Evolutionary conservation across 2,888 invertebrate genomes (phyloP).

Genomic region (Lysandra coridon): DNA sequence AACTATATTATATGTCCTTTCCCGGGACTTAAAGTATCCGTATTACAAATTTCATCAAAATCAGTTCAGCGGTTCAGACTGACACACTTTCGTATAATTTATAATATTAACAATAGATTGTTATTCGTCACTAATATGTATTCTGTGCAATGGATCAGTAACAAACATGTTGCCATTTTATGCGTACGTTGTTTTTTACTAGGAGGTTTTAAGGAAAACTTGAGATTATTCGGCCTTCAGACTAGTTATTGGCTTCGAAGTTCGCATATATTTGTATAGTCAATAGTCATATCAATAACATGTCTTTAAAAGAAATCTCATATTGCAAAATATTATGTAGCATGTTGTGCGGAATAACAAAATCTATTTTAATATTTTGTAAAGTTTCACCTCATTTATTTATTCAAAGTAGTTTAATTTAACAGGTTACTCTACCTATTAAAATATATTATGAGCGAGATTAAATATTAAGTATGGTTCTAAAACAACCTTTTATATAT

Average conservation of each 20-base stretch:
- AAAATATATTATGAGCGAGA: too few relatives aligned
- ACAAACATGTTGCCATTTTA: constrained; percentile 2
- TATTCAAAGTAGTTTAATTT: too few relatives aligned
- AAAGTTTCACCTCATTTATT: too few relatives aligned
- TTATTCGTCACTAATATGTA: too few relatives aligned
- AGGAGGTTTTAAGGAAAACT: constrained; percentile 14
- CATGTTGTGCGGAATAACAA: not conserved
- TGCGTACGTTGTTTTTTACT: not conserved
- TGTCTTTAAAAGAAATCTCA: not conserved
- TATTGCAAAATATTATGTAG: not conserved
- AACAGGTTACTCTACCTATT: too few relatives aligned
- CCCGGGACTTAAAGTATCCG: too few relatives aligned
- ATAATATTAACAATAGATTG: not conserved
- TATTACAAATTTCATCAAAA: too few relatives aligned
- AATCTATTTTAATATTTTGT: too few relatives aligned
- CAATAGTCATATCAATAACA: not conserved
- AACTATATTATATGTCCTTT: too few relatives aligned
- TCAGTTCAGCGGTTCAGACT: too few relatives aligned
- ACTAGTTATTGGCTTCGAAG: constrained; percentile 9
- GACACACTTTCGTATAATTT: not conserved
- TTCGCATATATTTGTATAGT: not conserved
- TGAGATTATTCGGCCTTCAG: constrained; percentile 8
- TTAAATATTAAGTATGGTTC: too few relatives aligned
- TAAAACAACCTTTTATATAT: too few relatives aligned
- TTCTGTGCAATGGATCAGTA: not conserved